A percentile compares a stretch with the other conserved stretches of the same genome.
Evolutionary conservation across 2,888 invertebrate genomes (phyloP).

Genomic region (Lamproptera curius): DNA sequence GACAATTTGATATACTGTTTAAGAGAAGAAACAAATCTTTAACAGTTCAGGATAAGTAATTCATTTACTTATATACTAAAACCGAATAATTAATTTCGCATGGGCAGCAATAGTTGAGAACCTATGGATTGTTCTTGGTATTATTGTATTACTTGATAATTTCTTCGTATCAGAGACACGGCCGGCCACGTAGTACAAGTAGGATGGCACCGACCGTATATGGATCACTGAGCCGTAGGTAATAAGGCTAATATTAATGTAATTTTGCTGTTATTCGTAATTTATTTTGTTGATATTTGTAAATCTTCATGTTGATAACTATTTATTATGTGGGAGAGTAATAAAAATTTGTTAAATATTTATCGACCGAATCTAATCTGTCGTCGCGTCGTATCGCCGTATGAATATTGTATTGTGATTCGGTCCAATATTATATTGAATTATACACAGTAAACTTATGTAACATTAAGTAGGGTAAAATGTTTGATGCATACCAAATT

Average conservation of each 20-base stretch:
- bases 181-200: conserved; percentile 70
- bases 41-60: too few relatives aligned
- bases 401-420: conserved; percentile 44
- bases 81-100: too few relatives aligned
- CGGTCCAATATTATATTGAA: conserved; percentile 62
- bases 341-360: conserved; percentile 74
- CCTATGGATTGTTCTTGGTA: too few relatives aligned
- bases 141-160: too few relatives aligned
- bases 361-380: conserved; percentile 59
- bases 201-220: conserved; percentile 59
- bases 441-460: conserved; percentile 58
- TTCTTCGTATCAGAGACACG: conserved; percentile 28
- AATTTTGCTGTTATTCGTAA: conserved; percentile 77
- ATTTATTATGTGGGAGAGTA: conserved; percentile 74
- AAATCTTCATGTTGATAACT: conserved; percentile 78
- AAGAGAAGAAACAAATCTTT: too few relatives aligned
- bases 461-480: conserved; percentile 59
- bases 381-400: conserved; percentile 37
- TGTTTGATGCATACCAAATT: conserved; percentile 54
- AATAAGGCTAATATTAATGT: conserved; percentile 64
- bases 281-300: conserved; percentile 79
- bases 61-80: too few relatives aligned
- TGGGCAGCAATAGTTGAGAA: too few relatives aligned
- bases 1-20: too few relatives aligned
- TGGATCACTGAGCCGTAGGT: conserved; percentile 54